These are phyloP conservation scores for Rhinolophus ferrumequinum DNA, from an alignment of 2,113 vertebrate species.

Conservation along the genomic window DNA sequence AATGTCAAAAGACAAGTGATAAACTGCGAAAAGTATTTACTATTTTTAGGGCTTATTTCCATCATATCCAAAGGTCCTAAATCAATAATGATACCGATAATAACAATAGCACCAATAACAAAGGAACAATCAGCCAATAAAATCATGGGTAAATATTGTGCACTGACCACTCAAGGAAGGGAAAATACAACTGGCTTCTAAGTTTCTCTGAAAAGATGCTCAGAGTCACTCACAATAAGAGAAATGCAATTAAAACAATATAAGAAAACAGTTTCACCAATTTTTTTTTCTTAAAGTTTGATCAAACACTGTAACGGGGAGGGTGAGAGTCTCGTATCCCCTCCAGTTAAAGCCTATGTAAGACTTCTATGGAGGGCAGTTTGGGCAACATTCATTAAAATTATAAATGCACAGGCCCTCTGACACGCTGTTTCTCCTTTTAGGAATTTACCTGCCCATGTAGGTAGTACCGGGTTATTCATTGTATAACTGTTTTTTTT, in stretches of 20 bases:
- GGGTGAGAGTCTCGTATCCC: no score
- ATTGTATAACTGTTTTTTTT: not conserved
- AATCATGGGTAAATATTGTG: not conserved
- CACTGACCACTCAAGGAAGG: not conserved
- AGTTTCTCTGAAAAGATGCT: not conserved
- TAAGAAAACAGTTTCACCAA: not conserved
- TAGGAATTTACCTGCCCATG: not conserved
- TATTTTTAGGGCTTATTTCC: not conserved
- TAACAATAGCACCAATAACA: not conserved
- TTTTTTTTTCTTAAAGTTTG: not conserved
- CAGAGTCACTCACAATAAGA: not conserved
- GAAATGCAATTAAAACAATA: not conserved
- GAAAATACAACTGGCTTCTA: not conserved
- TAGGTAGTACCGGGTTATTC: not conserved
- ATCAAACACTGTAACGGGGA: not conserved
- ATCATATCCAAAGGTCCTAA: not conserved
- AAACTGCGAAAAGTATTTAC: not conserved
- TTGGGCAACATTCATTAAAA: not conserved
- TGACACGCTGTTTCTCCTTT: not conserved
- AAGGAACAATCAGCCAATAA: not conserved
- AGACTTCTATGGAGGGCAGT: not conserved
- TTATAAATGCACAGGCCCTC: not conserved
- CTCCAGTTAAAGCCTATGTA: not conserved
- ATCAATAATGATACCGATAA: not conserved
- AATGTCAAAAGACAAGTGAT: not conserved